These are phyloP conservation scores for Strigops habroptila DNA, from an alignment of 2,113 vertebrate species.

Conservation along the genomic window DNA sequence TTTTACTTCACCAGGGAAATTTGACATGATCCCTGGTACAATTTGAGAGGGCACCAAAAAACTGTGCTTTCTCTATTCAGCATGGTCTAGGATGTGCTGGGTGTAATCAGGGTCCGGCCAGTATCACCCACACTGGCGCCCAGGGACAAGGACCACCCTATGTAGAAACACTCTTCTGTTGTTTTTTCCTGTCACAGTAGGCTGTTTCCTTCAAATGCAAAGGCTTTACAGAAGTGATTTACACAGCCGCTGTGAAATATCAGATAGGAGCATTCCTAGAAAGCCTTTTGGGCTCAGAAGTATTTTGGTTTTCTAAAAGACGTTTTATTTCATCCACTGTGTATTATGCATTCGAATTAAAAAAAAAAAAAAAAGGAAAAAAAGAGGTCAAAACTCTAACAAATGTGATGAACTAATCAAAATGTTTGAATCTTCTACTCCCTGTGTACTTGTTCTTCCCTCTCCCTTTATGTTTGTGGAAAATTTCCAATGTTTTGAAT, in stretches of 20 bases:
- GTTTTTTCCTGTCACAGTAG: neutral
- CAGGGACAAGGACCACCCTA: neutral
- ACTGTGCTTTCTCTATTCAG: neutral
- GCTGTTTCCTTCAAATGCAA: neutral
- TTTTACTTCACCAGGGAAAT: neutral
- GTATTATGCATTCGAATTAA: neutral
- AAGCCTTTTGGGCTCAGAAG: neutral
- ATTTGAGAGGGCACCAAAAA: neutral
- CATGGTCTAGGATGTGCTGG: neutral
- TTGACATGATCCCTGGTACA: rapidly evolving
- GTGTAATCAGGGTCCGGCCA: neutral
- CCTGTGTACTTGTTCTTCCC: neutral
- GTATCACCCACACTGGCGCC: neutral
- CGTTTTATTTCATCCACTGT: neutral
- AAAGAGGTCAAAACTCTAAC: neutral
- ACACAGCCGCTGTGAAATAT: neutral
- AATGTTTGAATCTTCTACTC: neutral
- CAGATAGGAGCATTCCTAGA: neutral
- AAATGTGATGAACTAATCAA: neutral
- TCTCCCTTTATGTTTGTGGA: neutral
- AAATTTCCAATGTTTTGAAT: neutral
- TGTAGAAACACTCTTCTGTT: neutral
- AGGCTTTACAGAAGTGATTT: neutral
- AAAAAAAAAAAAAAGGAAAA: neutral
- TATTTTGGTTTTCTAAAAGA: neutral